Evolutionary conservation across 2,113 vertebrate genomes (phyloP), one percentile per base, ranked within the genome.

Genomic region (Epinephelus lanceolatus): DNA sequence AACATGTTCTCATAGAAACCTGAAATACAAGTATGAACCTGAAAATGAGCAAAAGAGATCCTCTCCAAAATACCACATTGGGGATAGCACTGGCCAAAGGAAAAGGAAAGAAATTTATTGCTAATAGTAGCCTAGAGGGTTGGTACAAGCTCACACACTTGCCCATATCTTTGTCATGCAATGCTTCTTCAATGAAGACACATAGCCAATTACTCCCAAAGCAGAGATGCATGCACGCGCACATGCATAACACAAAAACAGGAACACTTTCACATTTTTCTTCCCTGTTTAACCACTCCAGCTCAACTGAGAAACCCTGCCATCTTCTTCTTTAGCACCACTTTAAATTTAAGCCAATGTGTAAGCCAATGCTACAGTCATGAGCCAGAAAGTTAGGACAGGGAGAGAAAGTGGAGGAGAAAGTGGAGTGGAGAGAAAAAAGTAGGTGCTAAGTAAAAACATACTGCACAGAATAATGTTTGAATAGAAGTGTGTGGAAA

Each of bases 141-240:
- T 14, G 23, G 33, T 53, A 71, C 25, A 12, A 37, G 23, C 59
- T 57, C 42, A 18, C 30, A 21, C 18, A 52, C 55, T 25, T 33
- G 21, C 17, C 25, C 55, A 9, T 45, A 15, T 83, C 45, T 72
- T n/a, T 83, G 8, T 62, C 60, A 76, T 33, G 49, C 9, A 65
- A 67, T 56, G 40, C 25, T 5, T 60, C 25, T 27, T 37, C 51
- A 62, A 49, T 76, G 40, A 67, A 67, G 60, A 61, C 55, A 51
- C 25, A 76, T 47, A 19, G 14, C 5, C 53, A 57, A 63, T 62
- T 69, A 75, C 27, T 61, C 42, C 56, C 45, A 81, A 6, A 14
- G 23, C 70, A 71, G 56, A 61, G 17, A 47, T 5, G 4, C 21
- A 18, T 40, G 37, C 4, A 61, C 3, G 6, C 70, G 73, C 45